Evolutionary conservation across 2,113 vertebrate species (phyloP).

Genomic region (Hystrix brachyura): DNA sequence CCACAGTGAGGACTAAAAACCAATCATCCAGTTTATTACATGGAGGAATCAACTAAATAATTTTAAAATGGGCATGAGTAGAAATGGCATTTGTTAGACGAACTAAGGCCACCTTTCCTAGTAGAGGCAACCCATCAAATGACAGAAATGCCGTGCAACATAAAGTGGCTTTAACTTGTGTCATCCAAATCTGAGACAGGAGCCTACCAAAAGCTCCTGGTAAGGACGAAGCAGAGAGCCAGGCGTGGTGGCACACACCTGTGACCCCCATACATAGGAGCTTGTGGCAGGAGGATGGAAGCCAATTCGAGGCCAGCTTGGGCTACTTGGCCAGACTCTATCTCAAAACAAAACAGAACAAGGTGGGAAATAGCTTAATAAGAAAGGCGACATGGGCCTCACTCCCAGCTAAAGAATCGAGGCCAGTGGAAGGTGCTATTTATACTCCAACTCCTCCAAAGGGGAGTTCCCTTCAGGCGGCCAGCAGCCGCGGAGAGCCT

Average conservation of each 20-base stretch:
- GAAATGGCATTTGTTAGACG: background rate
- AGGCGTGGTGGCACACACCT: background rate
- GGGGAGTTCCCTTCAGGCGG: background rate
- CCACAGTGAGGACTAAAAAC: constrained; percentile 35
- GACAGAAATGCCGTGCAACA: background rate
- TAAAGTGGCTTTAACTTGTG: background rate
- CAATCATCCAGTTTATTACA: background rate
- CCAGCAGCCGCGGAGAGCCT: constrained; percentile 51
- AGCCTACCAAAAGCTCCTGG: constrained; percentile 44
- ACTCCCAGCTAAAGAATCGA: background rate
- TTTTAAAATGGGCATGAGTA: background rate
- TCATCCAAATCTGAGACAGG: background rate
- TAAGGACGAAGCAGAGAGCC: background rate
- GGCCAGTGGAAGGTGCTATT: background rate
- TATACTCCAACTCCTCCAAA: background rate
- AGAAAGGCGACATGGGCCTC: background rate
- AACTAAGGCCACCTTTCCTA: background rate
- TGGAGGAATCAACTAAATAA: background rate
- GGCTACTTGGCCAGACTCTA: background rate
- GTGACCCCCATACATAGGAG: background rate
- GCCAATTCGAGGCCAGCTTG: background rate
- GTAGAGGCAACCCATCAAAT: background rate
- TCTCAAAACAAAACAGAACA: background rate
- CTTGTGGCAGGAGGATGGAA: background rate
- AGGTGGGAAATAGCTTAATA: background rate